Evolutionary conservation across 2,113 vertebrate species (phyloP).

Genomic region (Athene cunicularia): DNA sequence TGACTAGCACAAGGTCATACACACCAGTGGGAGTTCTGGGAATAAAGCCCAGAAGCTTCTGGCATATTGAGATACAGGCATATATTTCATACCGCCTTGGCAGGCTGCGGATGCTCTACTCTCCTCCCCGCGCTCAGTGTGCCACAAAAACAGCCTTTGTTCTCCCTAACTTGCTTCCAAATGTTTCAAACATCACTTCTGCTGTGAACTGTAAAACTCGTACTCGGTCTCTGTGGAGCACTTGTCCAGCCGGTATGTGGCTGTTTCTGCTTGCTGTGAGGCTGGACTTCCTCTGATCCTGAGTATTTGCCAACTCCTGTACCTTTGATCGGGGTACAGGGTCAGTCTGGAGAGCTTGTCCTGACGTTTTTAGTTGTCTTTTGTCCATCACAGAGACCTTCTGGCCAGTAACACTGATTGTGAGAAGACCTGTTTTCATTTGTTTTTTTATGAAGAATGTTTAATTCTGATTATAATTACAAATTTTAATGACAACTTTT

Average conservation of each 20-base stretch:
- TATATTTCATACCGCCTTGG: slow-evolving; percentile 23
- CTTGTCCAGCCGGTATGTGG: not conserved
- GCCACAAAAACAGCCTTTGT: slow-evolving; percentile 60
- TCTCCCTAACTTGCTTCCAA: slow-evolving; percentile 18
- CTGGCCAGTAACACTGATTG: not conserved
- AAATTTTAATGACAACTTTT: not conserved
- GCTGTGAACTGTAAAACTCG: not conserved
- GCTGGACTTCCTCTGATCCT: not conserved
- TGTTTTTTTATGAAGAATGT: not conserved
- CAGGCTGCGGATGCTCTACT: not conserved
- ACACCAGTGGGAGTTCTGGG: slow-evolving; percentile 51
- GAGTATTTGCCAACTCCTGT: not conserved
- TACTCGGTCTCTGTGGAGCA: not conserved
- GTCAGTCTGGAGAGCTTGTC: not conserved
- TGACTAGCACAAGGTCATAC: slow-evolving; percentile 53
- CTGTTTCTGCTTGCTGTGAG: not conserved
- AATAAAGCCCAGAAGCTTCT: slow-evolving; percentile 60
- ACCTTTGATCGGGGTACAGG: fast-evolving
- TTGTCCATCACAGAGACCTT: not conserved
- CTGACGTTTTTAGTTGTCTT: not conserved
- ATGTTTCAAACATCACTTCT: slow-evolving; percentile 16
- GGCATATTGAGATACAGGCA: slow-evolving; percentile 37
- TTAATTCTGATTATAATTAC: not conserved
- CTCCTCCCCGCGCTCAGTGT: not conserved
- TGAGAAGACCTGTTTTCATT: not conserved